Evolutionary conservation across 2,113 vertebrate genomes (phyloP), one percentile per base, ranked within the genome.

Genomic region (Ochotona princeps): DNA sequence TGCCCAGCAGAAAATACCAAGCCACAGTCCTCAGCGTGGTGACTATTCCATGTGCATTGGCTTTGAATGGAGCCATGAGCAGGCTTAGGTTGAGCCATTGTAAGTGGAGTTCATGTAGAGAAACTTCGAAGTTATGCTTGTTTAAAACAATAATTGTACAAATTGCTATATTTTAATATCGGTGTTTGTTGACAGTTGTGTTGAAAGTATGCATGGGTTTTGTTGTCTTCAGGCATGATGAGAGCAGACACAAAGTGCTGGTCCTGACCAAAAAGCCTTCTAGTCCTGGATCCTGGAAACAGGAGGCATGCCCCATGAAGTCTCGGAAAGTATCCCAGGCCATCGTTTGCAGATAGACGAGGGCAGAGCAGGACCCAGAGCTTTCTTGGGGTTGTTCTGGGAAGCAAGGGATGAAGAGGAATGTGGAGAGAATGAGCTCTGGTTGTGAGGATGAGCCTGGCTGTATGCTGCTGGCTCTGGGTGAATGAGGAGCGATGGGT

Each of bases 291-390:
- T 26, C 57, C n/a, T 38, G 23, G 13, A 74, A 47, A 49, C 3
- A 1, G 7, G 18, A 75, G 47, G 51, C 2, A 7, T 1, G 3
- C 13, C 2, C 5, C 2, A 3, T 11, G 38, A 8, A 35, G 10
- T 8, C 49, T 13, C 8, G 30, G 47, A 26, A 32, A 51, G n/a
- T 44, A 35, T 4, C 47, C 49, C 9, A 11, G 70, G 5, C 2
- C 38, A 47, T 8, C 15, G 5, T 44, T 44, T 44, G 35, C 49
- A 69, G 23, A 30, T 38, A 63, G 66, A 25, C 26, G 14, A 35
- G 57, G 30, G 1, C 2, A 21, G 30, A 3, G 0, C 1, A 21
- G 2, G 26, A 5, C 12, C 38, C n/a, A 28, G 3, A 38, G n/a
- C 25, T 18, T 69, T 35, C 8, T 4, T 11, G 28, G 21, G 73